Evolutionary conservation across 2,888 invertebrate species (phyloP).

Genomic region (Zygaena filipendulae): DNA sequence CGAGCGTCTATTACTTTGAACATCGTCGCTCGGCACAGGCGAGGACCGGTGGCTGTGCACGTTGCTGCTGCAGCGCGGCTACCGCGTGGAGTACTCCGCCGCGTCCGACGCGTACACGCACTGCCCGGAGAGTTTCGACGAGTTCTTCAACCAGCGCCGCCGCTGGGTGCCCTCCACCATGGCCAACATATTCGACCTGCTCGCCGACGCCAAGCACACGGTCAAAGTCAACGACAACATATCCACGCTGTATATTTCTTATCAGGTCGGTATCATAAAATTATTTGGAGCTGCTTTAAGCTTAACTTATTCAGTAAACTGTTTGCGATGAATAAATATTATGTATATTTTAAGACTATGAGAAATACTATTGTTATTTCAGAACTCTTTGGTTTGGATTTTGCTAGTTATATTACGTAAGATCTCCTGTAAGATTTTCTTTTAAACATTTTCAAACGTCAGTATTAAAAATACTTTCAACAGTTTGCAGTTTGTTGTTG

Average conservation of each 20-base stretch:
- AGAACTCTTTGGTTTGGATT: too few relatives aligned
- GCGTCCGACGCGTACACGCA: slow-evolving; percentile 96
- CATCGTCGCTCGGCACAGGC: too few relatives aligned
- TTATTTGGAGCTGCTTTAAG: slow-evolving; percentile 1
- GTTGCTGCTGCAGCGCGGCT: slow-evolving; percentile 88
- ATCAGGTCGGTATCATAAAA: slow-evolving; percentile 48
- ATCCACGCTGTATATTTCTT: slow-evolving; percentile 80
- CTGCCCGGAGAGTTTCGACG: slow-evolving; percentile 90
- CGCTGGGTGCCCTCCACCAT: slow-evolving; percentile 97
- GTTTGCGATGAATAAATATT: too few relatives aligned
- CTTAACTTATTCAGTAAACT: too few relatives aligned
- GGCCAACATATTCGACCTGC: slow-evolving; percentile 92
- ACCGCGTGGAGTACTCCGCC: slow-evolving; percentile 93
- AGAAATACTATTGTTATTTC: too few relatives aligned
- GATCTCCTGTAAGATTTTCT: too few relatives aligned
- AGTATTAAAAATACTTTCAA: too few relatives aligned
- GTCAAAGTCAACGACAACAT: slow-evolving; percentile 90
- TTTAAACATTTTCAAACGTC: too few relatives aligned
- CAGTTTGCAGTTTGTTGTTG: too few relatives aligned
- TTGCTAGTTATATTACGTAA: too few relatives aligned
- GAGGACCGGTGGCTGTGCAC: slow-evolving; percentile 98
- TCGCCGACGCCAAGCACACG: slow-evolving; percentile 81
- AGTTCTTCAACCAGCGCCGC: slow-evolving; percentile 94
- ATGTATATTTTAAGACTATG: too few relatives aligned
- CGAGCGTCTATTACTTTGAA: neutral